phyloP scores from a whole-genome alignment of 2,888 invertebrate species.

The Eupithecia dodoneata region DNA sequence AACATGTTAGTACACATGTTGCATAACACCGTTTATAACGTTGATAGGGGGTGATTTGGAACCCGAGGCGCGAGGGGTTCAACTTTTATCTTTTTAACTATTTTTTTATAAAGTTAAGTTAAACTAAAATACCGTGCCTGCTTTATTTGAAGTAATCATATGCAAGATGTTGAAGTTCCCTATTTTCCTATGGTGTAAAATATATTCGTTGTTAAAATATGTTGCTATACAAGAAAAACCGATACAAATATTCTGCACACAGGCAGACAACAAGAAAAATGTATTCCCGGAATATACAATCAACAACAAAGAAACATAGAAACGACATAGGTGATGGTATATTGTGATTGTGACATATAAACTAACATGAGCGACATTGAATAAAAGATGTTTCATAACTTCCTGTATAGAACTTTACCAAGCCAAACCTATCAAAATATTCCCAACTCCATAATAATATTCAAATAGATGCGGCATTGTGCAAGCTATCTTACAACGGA shows the following conservation, averaged over 20 bases:
- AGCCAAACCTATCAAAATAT: not conserved
- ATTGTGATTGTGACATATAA: not conserved
- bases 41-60: not conserved
- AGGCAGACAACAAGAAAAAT: not conserved
- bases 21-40: no score
- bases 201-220: not conserved
- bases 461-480: slow-evolving; percentile 58
- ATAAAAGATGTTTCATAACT: not conserved
- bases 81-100: no score
- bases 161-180: not conserved
- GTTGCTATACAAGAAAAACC: not conserved
- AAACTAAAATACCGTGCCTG: not conserved
- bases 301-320: not conserved
- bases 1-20: no score
- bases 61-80: no score
- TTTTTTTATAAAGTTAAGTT: no score
- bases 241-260: not conserved
- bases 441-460: slow-evolving; percentile 37
- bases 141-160: not conserved
- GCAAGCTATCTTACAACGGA: slow-evolving; percentile 55
- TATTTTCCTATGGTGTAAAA: not conserved
- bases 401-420: slow-evolving; percentile 15
- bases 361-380: not conserved
- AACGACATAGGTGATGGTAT: not conserved
- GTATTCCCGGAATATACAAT: not conserved